A percentile compares a stretch with the other conserved stretches of the same genome.
Conservation (phyloP, 2,113 vertebrate species). For the Pelobates fuscus region DNA sequence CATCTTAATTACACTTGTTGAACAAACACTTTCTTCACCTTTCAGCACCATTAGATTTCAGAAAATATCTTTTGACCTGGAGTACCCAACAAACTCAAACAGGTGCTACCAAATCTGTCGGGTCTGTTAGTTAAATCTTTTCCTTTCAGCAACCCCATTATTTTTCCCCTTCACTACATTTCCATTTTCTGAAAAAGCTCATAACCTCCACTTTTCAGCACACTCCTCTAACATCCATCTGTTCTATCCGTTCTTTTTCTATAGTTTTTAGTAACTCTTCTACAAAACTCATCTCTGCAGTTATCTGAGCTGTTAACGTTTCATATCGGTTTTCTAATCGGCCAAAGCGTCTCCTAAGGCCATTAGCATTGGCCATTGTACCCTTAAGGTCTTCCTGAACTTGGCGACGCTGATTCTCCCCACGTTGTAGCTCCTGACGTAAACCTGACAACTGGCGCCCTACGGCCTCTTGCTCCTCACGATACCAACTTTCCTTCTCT, state of each 20-base stretch:
- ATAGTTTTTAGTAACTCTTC: constrained; percentile 89
- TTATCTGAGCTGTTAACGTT: constrained; percentile 85
- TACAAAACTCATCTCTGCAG: constrained; percentile 88
- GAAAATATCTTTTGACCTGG: too few species aligned
- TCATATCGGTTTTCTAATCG: constrained; percentile 93
- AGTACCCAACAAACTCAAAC: too few species aligned
- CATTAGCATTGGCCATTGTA: constrained; percentile 77
- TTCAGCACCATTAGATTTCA: too few species aligned
- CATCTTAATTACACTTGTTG: too few species aligned
- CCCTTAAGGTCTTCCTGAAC: constrained; percentile 83
- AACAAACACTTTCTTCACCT: too few species aligned
- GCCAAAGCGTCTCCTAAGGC: constrained; percentile 84
- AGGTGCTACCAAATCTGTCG: too few species aligned
- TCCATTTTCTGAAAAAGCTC: not conserved
- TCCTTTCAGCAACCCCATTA: too few species aligned
- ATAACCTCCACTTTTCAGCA: constrained; percentile 1
- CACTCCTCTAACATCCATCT: not conserved
- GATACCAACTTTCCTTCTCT: constrained; percentile 94
- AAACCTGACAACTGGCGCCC: constrained; percentile 82
- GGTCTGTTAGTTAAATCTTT: too few species aligned
- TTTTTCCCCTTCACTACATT: too few species aligned
- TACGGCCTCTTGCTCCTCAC: constrained; percentile 90
- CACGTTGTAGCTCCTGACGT: constrained; percentile 84
- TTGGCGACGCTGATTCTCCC: constrained; percentile 82
- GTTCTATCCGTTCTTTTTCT: constrained; percentile 66